phyloP scores from a whole-genome alignment of 2,113 vertebrate species.

The Bufo gargarizans region DNA sequence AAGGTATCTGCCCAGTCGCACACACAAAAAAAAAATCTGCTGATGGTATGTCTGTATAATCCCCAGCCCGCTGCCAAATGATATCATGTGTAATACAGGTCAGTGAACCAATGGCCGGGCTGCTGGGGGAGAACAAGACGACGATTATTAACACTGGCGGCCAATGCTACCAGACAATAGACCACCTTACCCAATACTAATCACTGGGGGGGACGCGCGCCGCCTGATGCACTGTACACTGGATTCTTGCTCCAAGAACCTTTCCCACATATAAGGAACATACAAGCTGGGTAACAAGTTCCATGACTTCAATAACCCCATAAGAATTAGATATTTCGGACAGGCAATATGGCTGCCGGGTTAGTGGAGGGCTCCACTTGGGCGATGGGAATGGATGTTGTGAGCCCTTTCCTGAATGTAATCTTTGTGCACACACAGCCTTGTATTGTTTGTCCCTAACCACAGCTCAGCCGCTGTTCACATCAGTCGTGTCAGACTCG shows the following conservation, averaged over 20 bases:
- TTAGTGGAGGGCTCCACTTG: not conserved
- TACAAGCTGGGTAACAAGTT: not conserved
- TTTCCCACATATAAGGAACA: not conserved
- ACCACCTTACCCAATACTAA: conserved; percentile 47
- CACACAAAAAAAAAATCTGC: conserved; percentile 65
- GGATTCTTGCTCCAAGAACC: not conserved
- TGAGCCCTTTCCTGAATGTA: not conserved
- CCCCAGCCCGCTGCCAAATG: conserved; percentile 64
- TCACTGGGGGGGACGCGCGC: not conserved
- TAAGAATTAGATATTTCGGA: not conserved
- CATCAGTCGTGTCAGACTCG: not conserved
- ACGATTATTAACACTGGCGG: not conserved
- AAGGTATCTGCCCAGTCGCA: conserved; percentile 57
- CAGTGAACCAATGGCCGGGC: conserved; percentile 52
- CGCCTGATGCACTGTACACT: not conserved
- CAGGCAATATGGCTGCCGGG: not conserved
- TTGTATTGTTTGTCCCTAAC: conserved; percentile 18
- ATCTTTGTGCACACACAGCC: not conserved
- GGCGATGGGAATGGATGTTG: not conserved
- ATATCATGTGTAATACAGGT: conserved; percentile 62
- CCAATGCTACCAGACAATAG: not conserved
- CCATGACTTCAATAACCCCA: not conserved
- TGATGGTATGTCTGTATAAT: conserved; percentile 70
- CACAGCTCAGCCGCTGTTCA: not conserved
- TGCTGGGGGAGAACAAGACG: conserved; percentile 32